Conservation (phyloP, 2,113 vertebrate genomes). For the Cavia porcellus region DNA sequence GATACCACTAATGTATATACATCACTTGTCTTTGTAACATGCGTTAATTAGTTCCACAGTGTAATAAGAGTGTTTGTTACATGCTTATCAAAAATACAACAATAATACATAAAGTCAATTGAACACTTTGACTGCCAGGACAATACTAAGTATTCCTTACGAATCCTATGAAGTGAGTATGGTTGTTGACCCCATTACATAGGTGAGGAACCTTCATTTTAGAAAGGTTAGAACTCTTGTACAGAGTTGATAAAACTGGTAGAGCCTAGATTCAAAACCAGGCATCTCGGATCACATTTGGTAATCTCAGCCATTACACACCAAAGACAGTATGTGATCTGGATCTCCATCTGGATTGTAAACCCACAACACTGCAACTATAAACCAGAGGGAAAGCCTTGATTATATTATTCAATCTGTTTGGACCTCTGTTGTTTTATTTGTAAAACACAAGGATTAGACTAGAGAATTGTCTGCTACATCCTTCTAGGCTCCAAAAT, state of each 20-base stretch:
- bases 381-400: background rate
- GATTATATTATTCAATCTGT: background rate
- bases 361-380: background rate
- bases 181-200: background rate
- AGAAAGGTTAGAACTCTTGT: background rate
- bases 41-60: background rate
- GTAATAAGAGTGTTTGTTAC: background rate
- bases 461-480: background rate
- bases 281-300: background rate
- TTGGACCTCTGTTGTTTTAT: slow-evolving; percentile 17
- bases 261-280: background rate
- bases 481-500: background rate
- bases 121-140: background rate
- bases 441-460: background rate
- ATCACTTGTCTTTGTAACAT: background rate
- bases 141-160: background rate
- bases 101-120: background rate
- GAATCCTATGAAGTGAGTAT: background rate
- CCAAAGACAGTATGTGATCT: rapidly evolving
- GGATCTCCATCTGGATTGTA: background rate
- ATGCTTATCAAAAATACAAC: background rate
- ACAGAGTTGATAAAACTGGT: background rate
- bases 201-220: slow-evolving; percentile 5
- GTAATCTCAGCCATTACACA: background rate
- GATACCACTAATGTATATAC: background rate